Base-by-base conservation (phyloP, 1,140 invertebrate species). In the Halesus radiatus region DNA sequence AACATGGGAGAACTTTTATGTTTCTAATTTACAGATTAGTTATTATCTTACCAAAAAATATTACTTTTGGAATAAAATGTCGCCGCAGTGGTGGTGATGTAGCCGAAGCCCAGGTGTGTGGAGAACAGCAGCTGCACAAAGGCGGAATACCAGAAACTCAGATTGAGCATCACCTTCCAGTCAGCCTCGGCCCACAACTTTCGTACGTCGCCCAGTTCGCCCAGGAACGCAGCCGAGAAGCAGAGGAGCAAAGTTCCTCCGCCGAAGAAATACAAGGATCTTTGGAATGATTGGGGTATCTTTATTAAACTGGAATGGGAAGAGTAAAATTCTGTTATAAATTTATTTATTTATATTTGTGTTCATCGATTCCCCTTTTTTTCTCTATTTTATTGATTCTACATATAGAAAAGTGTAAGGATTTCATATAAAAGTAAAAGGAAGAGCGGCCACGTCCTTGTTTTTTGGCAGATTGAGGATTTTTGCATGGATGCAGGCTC, bases 101-200 rank as follows among this genome's bases (percentile, higher is more conserved):
- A 89, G 18, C 90, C 90, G 81, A 91, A 90, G 18, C 90, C 90
- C 45, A 91, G 83, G 75, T 91, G 89, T 13, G 89, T 90, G 1
- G 90, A 90, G 74, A 91, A 90, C 76, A 91, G 89, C 54, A 91
- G 85, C 85, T 91, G 90, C 32, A 91, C 86, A 7, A 87, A 84
- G 22, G 90, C 90, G 80, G 87, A 89, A 83, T 90, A 91, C 90
- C 90, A 91, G 60, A 90, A 85, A 0, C 77, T 64, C 13, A 72
- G 32, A 10, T 74, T 73, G 13, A 75, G 32, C 52, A 84, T 64
- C 7, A 81, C 20, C 15, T 80, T 70, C 82, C 82, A 84, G 16
- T 80, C 54, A 3, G 80, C 70, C n/a, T 72, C 60, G 6, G 23
- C 13, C 53, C 80, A 83, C 45, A 76, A 70, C 45, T 53, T 52